Conservation (phyloP, 2,113 vertebrate species). For the Sterrhoptilus dennistouni region DNA sequence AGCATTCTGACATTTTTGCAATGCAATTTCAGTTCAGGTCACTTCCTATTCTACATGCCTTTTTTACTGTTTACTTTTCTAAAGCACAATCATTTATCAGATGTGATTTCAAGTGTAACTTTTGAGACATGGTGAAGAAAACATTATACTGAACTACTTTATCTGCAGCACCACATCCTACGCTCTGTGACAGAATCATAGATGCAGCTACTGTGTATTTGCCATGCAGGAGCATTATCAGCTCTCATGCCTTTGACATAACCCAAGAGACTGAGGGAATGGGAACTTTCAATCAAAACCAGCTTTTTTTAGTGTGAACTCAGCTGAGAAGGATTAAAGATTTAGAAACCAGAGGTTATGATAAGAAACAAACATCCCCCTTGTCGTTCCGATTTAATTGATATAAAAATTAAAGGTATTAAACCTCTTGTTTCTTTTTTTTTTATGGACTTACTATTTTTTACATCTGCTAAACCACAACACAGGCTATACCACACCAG, state of each 20-base stretch:
- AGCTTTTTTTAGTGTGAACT: neutral
- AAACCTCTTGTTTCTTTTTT: neutral
- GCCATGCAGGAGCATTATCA: neutral
- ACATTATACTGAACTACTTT: neutral
- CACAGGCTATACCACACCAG: neutral
- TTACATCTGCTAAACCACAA: neutral
- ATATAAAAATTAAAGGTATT: neutral
- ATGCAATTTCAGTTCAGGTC: slow-evolving; percentile 3
- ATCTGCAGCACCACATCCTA: neutral
- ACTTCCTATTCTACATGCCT: neutral
- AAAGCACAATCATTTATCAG: slow-evolving; percentile 34
- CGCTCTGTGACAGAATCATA: neutral
- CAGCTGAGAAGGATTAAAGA: neutral
- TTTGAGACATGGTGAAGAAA: neutral
- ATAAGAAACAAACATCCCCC: neutral
- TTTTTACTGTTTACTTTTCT: slow-evolving; percentile 27
- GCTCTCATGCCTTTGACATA: neutral
- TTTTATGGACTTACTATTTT: neutral
- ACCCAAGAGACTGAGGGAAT: neutral
- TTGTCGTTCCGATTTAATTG: neutral
- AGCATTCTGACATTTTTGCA: neutral
- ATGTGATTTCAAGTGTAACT: slow-evolving; percentile 36
- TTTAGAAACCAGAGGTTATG: neutral
- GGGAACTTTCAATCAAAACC: neutral
- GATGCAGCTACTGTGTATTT: neutral